Evolutionary conservation across 2,113 vertebrate species (phyloP).

Genomic region (Epinephelus cyanopodus): DNA sequence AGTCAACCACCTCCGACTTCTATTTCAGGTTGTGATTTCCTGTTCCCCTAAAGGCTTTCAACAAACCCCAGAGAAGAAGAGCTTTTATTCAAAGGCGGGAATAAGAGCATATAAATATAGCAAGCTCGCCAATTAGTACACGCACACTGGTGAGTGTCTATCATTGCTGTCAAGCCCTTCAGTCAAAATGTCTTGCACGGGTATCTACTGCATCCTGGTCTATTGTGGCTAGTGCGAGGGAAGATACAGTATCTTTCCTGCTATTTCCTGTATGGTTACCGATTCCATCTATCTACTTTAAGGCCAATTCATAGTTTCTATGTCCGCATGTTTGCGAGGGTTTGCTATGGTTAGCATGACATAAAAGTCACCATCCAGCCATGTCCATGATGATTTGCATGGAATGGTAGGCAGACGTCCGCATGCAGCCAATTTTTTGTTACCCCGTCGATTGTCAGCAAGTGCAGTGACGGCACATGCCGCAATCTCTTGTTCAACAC

Average conservation of each 20-base stretch:
- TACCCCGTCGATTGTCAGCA: no score
- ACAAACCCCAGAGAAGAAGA: neutral
- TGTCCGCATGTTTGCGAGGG: no score
- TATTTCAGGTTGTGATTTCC: slow-evolving; percentile 21
- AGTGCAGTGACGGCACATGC: no score
- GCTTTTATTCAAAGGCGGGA: slow-evolving; percentile 12
- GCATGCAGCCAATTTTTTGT: no score
- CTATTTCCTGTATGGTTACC: neutral
- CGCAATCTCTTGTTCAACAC: no score
- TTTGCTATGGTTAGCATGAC: no score
- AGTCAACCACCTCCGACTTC: neutral
- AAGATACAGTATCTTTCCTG: neutral
- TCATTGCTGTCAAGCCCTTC: neutral
- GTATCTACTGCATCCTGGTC: neutral
- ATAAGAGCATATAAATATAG: slow-evolving; percentile 31
- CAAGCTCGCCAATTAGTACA: slow-evolving; percentile 7
- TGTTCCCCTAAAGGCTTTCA: slow-evolving; percentile 23
- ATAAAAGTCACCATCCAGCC: no score
- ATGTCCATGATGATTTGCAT: no score
- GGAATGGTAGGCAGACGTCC: no score
- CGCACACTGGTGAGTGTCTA: neutral
- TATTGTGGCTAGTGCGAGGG: neutral
- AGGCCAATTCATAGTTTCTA: no score
- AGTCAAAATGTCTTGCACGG: neutral
- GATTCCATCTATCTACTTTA: neutral